Evolutionary conservation across 2,888 invertebrate genomes (phyloP).

Genomic region (Ctenicera cuprea): DNA sequence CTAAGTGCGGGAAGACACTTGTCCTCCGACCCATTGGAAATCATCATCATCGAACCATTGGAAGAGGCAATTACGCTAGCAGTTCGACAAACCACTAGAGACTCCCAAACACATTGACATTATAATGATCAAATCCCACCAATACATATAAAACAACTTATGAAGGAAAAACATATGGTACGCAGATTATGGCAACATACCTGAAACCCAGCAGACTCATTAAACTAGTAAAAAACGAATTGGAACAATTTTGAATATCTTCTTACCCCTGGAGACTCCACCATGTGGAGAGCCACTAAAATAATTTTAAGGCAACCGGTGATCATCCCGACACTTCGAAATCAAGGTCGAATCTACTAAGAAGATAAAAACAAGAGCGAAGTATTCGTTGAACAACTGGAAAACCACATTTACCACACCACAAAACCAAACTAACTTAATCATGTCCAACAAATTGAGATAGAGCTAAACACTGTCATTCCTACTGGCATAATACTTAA

Average conservation of each 20-base stretch:
- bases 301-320: slow-evolving; percentile 5
- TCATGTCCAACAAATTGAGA: not conserved
- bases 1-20: no score
- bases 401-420: slow-evolving; percentile 14
- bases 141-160: not conserved
- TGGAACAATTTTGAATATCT: slow-evolving; percentile 2
- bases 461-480: not conserved
- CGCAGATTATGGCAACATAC: not conserved
- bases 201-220: not conserved
- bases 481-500: not conserved
- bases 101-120: not conserved
- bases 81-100: not conserved
- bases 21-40: no score
- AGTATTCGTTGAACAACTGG: slow-evolving; percentile 11
- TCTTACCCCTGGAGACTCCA: not conserved
- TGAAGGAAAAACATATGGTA: not conserved
- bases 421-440: slow-evolving; percentile 2
- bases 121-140: not conserved
- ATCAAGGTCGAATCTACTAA: not conserved
- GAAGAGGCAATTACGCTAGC: not conserved
- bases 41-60: no score
- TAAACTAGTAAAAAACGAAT: not conserved
- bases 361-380: slow-evolving; percentile 23
- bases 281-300: slow-evolving; percentile 16
- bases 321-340: slow-evolving; percentile 1